Percentiles rank a stretch among this genome's conserved stretches.
Conservation (phyloP, 2,797 vertebrate genomes). For the Thunnus albacares region DNA sequence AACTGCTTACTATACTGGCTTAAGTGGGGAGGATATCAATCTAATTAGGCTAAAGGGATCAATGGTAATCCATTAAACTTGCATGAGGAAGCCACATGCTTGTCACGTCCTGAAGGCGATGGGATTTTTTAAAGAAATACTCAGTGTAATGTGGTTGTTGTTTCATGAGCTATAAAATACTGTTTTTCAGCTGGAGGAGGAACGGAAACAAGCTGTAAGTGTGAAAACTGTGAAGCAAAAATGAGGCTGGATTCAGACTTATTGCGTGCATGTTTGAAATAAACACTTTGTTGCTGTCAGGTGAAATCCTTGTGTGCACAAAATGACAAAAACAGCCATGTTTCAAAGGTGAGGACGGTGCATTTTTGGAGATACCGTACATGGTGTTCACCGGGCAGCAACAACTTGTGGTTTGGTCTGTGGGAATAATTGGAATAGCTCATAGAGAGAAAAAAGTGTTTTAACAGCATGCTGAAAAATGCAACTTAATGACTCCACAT, state of each 20-base stretch:
- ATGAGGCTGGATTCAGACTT: conserved; percentile 12
- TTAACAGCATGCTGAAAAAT: conserved; percentile 61
- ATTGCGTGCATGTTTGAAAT: conserved; percentile 41
- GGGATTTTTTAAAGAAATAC: conserved; percentile 34
- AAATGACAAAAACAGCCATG: background rate
- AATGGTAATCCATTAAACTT: conserved; percentile 76
- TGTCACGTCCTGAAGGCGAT: conserved; percentile 39
- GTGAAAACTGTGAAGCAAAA: conserved; percentile 46
- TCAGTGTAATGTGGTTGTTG: conserved; percentile 28
- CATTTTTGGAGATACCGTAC: background rate
- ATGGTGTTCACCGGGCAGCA: conserved; percentile 28
- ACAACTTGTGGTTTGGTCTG: conserved; percentile 35
- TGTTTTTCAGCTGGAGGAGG: conserved; percentile 92
- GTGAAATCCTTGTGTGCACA: conserved; percentile 23
- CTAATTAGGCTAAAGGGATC: conserved; percentile 73
- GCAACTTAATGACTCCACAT: conserved; percentile 35
- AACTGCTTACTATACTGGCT: conserved; percentile 61
- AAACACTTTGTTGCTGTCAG: conserved; percentile 20
- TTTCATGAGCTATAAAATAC: conserved; percentile 57
- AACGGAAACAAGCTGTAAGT: conserved; percentile 93
- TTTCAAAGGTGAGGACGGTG: no score
- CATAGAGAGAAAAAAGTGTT: conserved; percentile 15
- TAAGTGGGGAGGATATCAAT: conserved; percentile 64
- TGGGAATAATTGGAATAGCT: conserved; percentile 18
- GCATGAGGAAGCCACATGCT: conserved; percentile 58